These are phyloP conservation scores for Hydrotaea diabolus DNA, from an alignment of 2,888 invertebrate genomes.

Conservation along the genomic window DNA sequence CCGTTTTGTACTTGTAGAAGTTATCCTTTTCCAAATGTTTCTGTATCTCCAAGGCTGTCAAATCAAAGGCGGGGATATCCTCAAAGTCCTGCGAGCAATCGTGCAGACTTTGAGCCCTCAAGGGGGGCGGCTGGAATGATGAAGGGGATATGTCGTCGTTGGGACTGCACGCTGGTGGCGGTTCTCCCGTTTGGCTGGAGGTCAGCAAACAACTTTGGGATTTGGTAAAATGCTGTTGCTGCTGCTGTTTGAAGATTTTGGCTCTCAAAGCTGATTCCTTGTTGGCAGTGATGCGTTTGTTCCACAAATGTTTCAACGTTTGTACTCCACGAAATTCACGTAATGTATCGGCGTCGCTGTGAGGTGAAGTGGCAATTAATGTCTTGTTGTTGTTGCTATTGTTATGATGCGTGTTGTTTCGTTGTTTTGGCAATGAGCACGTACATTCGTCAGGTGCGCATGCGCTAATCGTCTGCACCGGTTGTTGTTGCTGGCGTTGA, in stretches of 20 bases:
- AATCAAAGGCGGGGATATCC: conserved; percentile 25
- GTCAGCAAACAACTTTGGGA: conserved; percentile 76
- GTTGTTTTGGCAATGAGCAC: conserved; percentile 51
- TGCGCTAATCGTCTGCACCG: not conserved
- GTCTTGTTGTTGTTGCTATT: conserved; percentile 52
- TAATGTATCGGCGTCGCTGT: conserved; percentile 66
- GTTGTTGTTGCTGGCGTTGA: too few species aligned
- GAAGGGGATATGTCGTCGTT: conserved; percentile 43
- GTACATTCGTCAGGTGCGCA: conserved; percentile 48
- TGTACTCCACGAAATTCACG: conserved; percentile 79
- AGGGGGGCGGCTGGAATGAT: conserved; percentile 63
- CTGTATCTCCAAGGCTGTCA: conserved; percentile 55
- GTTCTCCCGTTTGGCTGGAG: conserved; percentile 71
- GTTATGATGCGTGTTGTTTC: conserved; percentile 35
- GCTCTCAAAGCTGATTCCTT: conserved; percentile 68
- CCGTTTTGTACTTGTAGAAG: conserved; percentile 81
- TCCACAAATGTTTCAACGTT: conserved; percentile 79
- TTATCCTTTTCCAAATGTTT: conserved; percentile 77
- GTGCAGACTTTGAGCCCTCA: conserved; percentile 76
- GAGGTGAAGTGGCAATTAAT: not conserved
- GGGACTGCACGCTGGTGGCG: too few species aligned
- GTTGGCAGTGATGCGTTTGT: conserved; percentile 76
- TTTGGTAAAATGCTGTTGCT: conserved; percentile 73
- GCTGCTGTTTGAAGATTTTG: conserved; percentile 42
- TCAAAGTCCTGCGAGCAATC: conserved; percentile 72